Base-by-base conservation (phyloP, 2,888 invertebrate genomes). In the Sarcophaga subvicina region DNA sequence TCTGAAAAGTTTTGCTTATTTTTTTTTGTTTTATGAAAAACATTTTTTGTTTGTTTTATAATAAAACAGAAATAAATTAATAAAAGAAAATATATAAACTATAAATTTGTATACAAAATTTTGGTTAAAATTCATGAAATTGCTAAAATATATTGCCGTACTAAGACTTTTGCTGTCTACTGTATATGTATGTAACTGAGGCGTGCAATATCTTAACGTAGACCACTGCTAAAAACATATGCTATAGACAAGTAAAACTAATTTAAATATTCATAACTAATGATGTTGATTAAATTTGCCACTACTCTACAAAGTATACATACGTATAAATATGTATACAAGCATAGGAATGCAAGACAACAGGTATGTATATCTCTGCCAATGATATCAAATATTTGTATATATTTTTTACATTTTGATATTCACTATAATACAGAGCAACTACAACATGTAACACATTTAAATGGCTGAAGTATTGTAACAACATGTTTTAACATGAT, bases 401-500 rank as follows among this genome's bases (percentile, higher is more conserved):
- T 49, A 49, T 14, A 12, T 49, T 49, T 49, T 49, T 49, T 49
- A 2, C 49, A 49, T 49, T 11, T 2, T 49, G 37, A 37, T 37
- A 37, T 6, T 37, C 37, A 37, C 37, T 37, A 37, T 54, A 17
- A 54, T 54, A 2, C 54, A 54, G 4, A 14, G 17, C 12, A 54
- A 54, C 54, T 76, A 45, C 47, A 69, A 63, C 63, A 62, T 72
- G 63, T 77, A 60, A 27, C 8, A 71, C 22, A 81, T 69, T 75
- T 37, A 76, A 76, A 76, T 80, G 49, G 80, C 60, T 70, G 60
- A 37, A 59, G 17, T 59, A 76, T 80, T 87, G 81, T 82, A 84
- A 84, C 75, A 76, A 66, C 79, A 81, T 84, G 86, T 83, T 79
- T 75, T n/a, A 82, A 84, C 84, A 87, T 79, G 84, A 72, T 79